Evolutionary conservation across 53 echinoderm and acorn worm species (phyloP), one percentile per base, ranked within the genome.

Genomic region (Hippasteria phrygiana): DNA sequence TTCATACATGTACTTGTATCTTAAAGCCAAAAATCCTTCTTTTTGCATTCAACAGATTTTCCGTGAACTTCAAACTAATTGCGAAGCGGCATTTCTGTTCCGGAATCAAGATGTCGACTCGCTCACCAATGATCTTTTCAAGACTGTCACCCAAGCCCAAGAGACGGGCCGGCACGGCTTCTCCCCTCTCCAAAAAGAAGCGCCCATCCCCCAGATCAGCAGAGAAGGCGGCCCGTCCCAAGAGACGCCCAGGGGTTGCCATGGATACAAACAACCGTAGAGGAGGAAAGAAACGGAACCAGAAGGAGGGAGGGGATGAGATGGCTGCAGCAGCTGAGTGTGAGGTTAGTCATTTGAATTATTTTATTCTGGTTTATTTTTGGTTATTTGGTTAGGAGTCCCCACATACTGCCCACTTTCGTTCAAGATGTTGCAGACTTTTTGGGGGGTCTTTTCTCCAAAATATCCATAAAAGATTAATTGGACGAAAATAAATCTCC

Each of bases 91-190:
- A n/a, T n/a, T n/a, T n/a, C n/a, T n/a, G n/a, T n/a, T n/a, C n/a
- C n/a, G n/a, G n/a, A n/a, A n/a, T n/a, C 73, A 89, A 40, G 89
- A 89, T 89, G 89, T 89, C 89, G 14, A 37, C 54, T 43, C 79
- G 71, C 37, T 53, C 89, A 67, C 71, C 89, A 18, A 17, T 69
- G 14, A 89, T 69, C 76, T 36, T 79, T 28, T 65, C 43, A 24
- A 88, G 63, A 37, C 89, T 70, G 27, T 70, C 78, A 8, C 37
- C 89, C 39, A 78, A 79, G 51, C 79, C 89, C 26, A 89, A 89
- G 89, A 66, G 56, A 55, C 37, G 78, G 29, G 39, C 70, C n/a
- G 89, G 89, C 69, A 54, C 38, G 39, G 48, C 89, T 9, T 71
- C 89, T 4, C 79, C 89, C 17, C 70, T 53, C 67, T 36, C 53